Evolutionary conservation across 1,140 invertebrate genomes (phyloP), one percentile per base, ranked within the genome.

Genomic region (Drosophila oshimai): DNA sequence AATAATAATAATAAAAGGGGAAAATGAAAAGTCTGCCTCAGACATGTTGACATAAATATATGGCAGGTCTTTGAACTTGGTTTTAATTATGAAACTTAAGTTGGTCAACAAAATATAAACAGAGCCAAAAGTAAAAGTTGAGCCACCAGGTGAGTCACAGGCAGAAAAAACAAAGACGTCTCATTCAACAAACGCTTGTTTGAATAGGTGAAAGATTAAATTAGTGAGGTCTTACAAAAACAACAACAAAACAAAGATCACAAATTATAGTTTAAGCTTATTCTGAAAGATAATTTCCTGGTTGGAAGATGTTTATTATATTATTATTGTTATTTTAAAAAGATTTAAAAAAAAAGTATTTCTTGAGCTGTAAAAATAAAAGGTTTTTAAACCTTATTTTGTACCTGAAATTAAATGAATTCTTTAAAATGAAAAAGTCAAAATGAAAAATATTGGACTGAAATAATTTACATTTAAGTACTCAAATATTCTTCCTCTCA

Each of bases 31-130:
- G 60, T 65, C 60, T 65, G 62, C 34, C 34, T 50, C 60, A 12
- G 62, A 65, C 62, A 65, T 65, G 42, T 67, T 67, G 62, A 65
- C 62, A 67, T 41, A 10, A 41, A 65, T 65, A 20, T 67, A 49
- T 49, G 58, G 39, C 22, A 70, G 67, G 67, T 70, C 67, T 70
- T 70, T 70, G 67, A 70, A 70, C 67, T 70, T 70, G 39, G 58
- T 46, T 45, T 58, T 57, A 70, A 68, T 47, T 45, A 47, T 55
- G 42, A 57, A 47, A 47, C 65, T 49, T 58, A 70, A 58, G 65
- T 70, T 55, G 34, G 67, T 39, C 64, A 47, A 41, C 41, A 44
- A 49, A 31, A 36, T 47, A 47, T 70, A 50, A 67, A 28, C 39
- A 39, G 31, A 10, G 24, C 17, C 44, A 64, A 67, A 67, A 67